Conservation (phyloP, 1,140 invertebrate genomes). For the Meteorus sp. region DNA sequence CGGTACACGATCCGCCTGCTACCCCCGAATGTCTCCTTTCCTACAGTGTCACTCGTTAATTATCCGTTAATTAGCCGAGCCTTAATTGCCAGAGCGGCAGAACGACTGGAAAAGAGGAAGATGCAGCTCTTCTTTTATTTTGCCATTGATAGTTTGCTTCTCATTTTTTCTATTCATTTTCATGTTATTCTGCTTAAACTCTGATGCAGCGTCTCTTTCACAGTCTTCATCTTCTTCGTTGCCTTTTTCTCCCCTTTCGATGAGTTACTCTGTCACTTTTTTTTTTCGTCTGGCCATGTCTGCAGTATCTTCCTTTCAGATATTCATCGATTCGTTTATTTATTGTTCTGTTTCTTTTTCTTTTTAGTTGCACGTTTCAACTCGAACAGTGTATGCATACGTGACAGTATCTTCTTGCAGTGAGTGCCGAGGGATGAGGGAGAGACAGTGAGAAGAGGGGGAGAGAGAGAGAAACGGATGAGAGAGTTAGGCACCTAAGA, state of each 20-base stretch:
- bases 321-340: neutral
- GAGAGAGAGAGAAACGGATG: constrained; percentile 27
- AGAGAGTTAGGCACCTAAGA: constrained; percentile 44
- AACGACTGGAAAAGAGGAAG: constrained; percentile 19
- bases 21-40: constrained; percentile 44
- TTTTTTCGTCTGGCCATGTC: neutral
- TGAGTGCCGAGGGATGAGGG: constrained; percentile 15
- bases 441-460: constrained; percentile 17
- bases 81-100: constrained; percentile 47
- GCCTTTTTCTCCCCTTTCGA: neutral
- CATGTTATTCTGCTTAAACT: too few species aligned
- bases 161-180: neutral
- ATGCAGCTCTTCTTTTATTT: constrained; percentile 2
- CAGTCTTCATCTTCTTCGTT: neutral
- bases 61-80: constrained; percentile 56
- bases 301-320: neutral
- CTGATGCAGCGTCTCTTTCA: neutral
- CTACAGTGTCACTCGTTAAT: constrained; percentile 57
- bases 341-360: neutral
- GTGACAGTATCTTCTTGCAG: constrained; percentile 25
- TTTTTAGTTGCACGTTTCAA: neutral
- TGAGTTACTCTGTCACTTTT: constrained; percentile 5
- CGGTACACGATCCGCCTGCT: neutral
- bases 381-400: constrained; percentile 2
- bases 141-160: neutral